These are phyloP conservation scores for Sinosuthora webbiana DNA, from an alignment of 2,113 vertebrate genomes.

Conservation along the genomic window DNA sequence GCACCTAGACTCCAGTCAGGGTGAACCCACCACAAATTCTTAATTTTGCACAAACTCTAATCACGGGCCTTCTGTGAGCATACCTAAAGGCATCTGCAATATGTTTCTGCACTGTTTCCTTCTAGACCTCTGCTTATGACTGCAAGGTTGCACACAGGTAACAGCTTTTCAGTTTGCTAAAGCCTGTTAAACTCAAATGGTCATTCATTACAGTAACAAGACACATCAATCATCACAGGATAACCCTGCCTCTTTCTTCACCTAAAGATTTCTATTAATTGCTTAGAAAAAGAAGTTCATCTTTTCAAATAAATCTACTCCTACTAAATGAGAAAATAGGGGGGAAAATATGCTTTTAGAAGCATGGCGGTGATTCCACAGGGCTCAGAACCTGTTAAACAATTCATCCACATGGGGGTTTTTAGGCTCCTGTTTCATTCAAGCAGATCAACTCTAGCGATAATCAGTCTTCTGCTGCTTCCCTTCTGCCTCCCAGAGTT, in stretches of 20 bases:
- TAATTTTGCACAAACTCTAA: background rate
- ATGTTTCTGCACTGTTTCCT: background rate
- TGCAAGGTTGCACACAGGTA: background rate
- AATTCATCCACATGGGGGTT: background rate
- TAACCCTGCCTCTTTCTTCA: background rate
- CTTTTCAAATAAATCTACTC: background rate
- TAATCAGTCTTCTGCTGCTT: background rate
- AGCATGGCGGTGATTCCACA: background rate
- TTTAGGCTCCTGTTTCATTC: background rate
- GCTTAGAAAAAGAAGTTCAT: background rate
- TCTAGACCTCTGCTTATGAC: background rate
- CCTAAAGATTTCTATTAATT: background rate
- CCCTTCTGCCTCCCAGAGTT: background rate
- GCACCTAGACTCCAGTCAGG: background rate
- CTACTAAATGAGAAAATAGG: background rate
- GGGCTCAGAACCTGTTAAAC: background rate
- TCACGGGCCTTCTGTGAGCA: background rate
- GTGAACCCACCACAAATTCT: background rate
- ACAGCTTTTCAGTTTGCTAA: conserved; percentile 40
- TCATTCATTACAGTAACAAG: conserved; percentile 6
- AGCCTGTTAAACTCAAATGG: conserved; percentile 50
- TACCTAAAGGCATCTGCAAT: background rate
- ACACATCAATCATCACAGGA: conserved; percentile 25
- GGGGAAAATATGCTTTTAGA: background rate
- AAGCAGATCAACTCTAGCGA: background rate